Conservation (phyloP, 2,888 invertebrate genomes). For the Pseudococcus jackbeardsleyi region DNA sequence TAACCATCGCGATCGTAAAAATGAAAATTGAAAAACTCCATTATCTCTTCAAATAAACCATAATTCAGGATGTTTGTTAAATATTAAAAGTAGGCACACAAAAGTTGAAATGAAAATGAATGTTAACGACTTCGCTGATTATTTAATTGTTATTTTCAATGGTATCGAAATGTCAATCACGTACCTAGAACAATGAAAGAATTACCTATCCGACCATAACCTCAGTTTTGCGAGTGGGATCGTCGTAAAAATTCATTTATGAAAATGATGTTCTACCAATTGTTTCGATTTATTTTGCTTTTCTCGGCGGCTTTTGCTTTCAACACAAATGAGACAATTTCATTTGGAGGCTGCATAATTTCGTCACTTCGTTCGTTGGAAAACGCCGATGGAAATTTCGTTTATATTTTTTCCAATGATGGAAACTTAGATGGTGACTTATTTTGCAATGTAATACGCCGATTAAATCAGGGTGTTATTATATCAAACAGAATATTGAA, state of each 20-base stretch:
- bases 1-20: too few relatives aligned
- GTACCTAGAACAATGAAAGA: neutral
- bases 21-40: too few relatives aligned
- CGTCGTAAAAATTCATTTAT: neutral
- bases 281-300: constrained; percentile 22
- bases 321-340: neutral
- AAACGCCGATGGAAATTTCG: constrained; percentile 11
- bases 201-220: constrained; percentile 14
- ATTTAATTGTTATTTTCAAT: constrained; percentile 2
- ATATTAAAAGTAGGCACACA: neutral
- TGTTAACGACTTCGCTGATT: neutral
- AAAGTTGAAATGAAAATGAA: neutral
- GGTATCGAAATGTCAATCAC: neutral
- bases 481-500: constrained; percentile 29
- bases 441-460: neutral
- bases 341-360: constrained; percentile 15
- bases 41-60: too few relatives aligned
- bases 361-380: constrained; percentile 8
- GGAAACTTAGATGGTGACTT: neutral
- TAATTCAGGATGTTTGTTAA: neutral
- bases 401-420: constrained; percentile 19
- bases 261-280: constrained; percentile 26
- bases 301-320: neutral
- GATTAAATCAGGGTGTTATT: neutral
- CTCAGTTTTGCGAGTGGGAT: neutral